Evolutionary conservation across 1,140 invertebrate genomes (phyloP).

Genomic region (Drosophila sp.): DNA sequence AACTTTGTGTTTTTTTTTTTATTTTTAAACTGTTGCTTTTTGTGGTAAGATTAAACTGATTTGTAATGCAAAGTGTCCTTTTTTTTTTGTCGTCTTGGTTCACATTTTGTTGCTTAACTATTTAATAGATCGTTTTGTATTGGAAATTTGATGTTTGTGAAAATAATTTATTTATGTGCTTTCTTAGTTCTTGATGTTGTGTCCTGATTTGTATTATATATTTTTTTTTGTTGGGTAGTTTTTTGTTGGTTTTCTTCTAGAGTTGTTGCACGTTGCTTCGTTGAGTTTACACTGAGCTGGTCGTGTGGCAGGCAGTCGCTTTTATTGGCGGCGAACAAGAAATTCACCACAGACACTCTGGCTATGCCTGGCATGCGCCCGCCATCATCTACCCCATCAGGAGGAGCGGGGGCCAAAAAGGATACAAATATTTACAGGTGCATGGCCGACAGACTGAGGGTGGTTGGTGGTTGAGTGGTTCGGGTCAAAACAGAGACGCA

Average conservation of each 20-base stretch:
- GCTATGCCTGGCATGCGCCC: constrained; percentile 32
- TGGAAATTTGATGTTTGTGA: not conserved
- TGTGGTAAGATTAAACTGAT: not conserved
- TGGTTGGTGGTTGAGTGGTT: not conserved
- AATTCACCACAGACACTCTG: constrained; percentile 67
- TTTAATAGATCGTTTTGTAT: not conserved
- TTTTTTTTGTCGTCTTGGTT: not conserved
- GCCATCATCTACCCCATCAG: constrained; percentile 27
- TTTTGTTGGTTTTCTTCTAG: constrained; percentile 24
- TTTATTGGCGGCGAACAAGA: constrained; percentile 66
- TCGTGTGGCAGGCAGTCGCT: constrained; percentile 39
- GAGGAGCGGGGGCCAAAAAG: constrained; percentile 37
- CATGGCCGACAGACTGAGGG: constrained; percentile 1
- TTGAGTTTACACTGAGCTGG: constrained; percentile 71
- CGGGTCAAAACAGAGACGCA: constrained; percentile 19
- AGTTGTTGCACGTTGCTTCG: constrained; percentile 70
- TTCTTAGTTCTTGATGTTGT: constrained; percentile 11
- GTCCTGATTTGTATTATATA: constrained; percentile 30
- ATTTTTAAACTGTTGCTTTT: constrained; percentile 2
- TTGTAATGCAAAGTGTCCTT: not conserved
- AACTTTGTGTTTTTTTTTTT: not conserved
- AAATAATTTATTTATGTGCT: not conserved
- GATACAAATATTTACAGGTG: constrained; percentile 77
- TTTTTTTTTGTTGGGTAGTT: constrained; percentile 19
- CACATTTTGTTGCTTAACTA: not conserved